Conservation (phyloP, 2,797 vertebrate genomes). For the Halcyon leucocephala region DNA sequence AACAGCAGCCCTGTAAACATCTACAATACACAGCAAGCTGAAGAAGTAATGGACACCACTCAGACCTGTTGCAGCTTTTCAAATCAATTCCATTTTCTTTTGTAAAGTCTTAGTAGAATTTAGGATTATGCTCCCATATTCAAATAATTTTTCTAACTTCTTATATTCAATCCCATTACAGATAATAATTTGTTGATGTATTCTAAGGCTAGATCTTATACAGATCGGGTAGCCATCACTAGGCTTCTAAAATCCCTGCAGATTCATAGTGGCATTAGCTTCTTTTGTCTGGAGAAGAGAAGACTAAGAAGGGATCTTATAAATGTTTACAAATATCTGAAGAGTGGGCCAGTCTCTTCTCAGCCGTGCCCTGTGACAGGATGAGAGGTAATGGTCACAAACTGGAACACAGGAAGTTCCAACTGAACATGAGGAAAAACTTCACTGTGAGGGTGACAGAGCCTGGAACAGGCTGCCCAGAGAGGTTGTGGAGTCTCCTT, state of each 20-base stretch:
- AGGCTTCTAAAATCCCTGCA: background rate
- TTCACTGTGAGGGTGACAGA: too few species aligned
- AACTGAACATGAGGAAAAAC: too few species aligned
- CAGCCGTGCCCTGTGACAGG: too few species aligned
- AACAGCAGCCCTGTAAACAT: background rate
- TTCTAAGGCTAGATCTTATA: background rate
- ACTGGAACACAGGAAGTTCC: too few species aligned
- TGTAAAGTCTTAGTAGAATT: background rate
- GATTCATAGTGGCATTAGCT: background rate
- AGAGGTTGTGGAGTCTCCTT: too few species aligned
- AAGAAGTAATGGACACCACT: background rate
- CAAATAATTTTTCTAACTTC: background rate
- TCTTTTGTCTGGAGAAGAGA: background rate
- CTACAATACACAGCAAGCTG: background rate
- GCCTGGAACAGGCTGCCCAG: too few species aligned
- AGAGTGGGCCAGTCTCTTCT: too few species aligned
- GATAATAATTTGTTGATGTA: background rate
- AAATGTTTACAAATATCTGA: too few species aligned
- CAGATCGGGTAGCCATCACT: background rate
- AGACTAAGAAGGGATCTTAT: too few species aligned
- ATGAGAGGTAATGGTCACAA: too few species aligned
- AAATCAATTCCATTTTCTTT: background rate
- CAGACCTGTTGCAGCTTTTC: background rate
- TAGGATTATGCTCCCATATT: background rate
- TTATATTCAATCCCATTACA: background rate